Conservation (phyloP, 2,888 invertebrate species). For the Amphiduros pacificus region DNA sequence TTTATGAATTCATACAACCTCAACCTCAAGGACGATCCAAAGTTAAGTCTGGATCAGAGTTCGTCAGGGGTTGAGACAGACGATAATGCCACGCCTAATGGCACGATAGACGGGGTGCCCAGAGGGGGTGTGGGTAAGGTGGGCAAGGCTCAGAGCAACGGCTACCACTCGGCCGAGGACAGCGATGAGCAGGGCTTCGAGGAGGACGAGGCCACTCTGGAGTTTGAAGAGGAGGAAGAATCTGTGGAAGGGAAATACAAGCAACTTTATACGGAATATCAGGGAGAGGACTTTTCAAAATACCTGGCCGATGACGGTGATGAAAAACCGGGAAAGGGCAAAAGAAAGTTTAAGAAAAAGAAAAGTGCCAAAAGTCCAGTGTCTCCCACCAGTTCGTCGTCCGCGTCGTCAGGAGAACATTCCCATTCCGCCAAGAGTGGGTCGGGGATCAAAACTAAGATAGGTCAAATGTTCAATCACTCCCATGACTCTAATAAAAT, state of each 20-base stretch:
- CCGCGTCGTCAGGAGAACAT: background rate
- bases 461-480: too few species aligned
- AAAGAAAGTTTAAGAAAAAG: background rate
- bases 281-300: conserved; percentile 11
- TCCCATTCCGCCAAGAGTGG: background rate
- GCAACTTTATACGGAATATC: conserved; percentile 3
- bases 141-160: background rate
- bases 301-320: conserved; percentile 2
- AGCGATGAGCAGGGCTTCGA: background rate
- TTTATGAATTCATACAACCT: background rate
- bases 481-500: background rate
- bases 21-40: background rate
- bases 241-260: background rate
- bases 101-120: background rate
- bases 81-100: conserved; percentile 3
- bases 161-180: conserved; percentile 8
- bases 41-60: conserved; percentile 8
- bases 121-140: background rate
- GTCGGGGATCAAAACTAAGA: too few species aligned
- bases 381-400: background rate
- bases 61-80: conserved; percentile 15
- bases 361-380: background rate
- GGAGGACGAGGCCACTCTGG: conserved; percentile 4
- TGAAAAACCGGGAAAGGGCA: background rate
- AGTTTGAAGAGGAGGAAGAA: conserved; percentile 5